A percentile compares a stretch with the other conserved stretches of the same genome.
phyloP scores from a whole-genome alignment of 1,140 invertebrate species.

The Potamilus streckersoni region DNA sequence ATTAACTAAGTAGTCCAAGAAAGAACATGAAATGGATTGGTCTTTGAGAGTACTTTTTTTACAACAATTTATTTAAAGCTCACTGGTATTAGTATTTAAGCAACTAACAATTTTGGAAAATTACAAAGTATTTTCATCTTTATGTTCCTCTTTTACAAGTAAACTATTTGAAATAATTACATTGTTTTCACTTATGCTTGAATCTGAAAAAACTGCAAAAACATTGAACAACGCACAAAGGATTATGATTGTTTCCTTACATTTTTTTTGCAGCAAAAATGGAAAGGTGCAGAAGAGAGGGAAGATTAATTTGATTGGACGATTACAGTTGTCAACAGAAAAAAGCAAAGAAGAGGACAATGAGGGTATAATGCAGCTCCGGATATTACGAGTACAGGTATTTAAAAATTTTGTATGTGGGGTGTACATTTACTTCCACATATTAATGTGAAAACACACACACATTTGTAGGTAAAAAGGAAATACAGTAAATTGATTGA shows the following conservation, averaged over 20 bases:
- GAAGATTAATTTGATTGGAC: slow-evolving; percentile 94
- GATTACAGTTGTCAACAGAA: slow-evolving; percentile 94
- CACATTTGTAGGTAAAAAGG: no score
- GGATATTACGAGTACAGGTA: slow-evolving; percentile 88
- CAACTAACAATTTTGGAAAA: no score
- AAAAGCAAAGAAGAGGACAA: slow-evolving; percentile 93
- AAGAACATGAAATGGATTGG: no score
- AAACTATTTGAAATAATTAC: not conserved
- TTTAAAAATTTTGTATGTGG: not conserved
- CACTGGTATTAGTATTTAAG: no score
- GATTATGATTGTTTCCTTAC: not conserved
- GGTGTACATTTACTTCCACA: not conserved
- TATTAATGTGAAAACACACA: not conserved
- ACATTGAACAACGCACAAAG: not conserved
- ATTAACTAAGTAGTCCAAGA: no score
- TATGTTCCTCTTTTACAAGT: no score
- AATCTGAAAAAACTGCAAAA: not conserved
- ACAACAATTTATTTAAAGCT: no score
- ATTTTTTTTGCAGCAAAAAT: slow-evolving; percentile 81
- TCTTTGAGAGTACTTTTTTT: no score
- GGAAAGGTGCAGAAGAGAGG: slow-evolving; percentile 93
- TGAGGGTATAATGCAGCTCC: slow-evolving; percentile 95
- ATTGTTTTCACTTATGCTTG: not conserved
- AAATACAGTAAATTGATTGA: no score
- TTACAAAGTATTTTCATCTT: no score